Evolutionary conservation across 2,113 vertebrate genomes (phyloP), one percentile per base, ranked within the genome.

Genomic region (Oenanthe oenanthe): DNA sequence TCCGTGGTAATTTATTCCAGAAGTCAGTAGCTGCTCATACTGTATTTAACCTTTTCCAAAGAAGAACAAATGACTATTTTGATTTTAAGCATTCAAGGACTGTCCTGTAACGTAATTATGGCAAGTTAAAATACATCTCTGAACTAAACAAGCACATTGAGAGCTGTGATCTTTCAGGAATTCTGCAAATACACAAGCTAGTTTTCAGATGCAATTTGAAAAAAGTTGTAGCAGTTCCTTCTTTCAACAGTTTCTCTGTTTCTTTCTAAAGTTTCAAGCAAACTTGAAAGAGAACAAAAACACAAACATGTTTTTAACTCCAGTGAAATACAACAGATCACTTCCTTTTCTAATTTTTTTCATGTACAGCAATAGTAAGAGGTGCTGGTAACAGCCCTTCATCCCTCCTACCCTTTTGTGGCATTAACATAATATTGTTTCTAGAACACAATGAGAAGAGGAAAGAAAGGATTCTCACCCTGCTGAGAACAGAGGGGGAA

Each of bases 391-490:
- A 63, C 32, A 91, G 40, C 19, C 6, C 48, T 6, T 19, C 25
- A 51, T 8, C 42, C 47, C 36, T 19, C 53, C 57, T 87, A 34
- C 21, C 14, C 36, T 77, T 75, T 34, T 60, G 42, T 47, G 14
- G 16, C 11, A 71, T 60, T 79, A 95, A 78, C 43, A 50, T 47
- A 78, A 75, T 68, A 79, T 51, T 82, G 40, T 85, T 96, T 78
- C 92, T 82, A 94, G 66, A 93, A 85, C n/a, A 94, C 71, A 92
- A 89, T 24, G 31, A 82, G 67, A 91, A 92, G 25, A 82, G 36
- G 28, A 94, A 94, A 94, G 25, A 78, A 66, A 82, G 32, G 31
- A 88, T 57, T 82, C 42, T 92, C 58, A 85, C 10, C 28, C n/a
- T 86, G 47, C 36, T 77, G n/a, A 76, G 38, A 86, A 74, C 7